Conservation (phyloP, 2,113 vertebrate genomes). For the Elaphurus davidianus region DNA sequence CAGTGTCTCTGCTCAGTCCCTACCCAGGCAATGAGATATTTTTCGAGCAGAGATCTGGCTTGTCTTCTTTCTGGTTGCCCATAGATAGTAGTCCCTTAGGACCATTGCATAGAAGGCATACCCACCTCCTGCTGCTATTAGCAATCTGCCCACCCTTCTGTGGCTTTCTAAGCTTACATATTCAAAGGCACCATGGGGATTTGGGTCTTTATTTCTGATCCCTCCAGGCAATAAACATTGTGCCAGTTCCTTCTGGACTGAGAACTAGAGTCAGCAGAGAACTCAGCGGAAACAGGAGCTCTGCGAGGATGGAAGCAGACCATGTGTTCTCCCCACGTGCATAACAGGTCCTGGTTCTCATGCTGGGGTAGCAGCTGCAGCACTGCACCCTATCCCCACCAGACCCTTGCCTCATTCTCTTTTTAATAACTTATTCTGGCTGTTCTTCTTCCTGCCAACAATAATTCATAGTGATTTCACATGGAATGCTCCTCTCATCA, state of each 20-base stretch:
- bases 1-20: neutral
- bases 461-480: slow-evolving; percentile 47
- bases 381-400: neutral
- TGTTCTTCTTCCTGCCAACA: slow-evolving; percentile 54
- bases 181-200: slow-evolving; percentile 47
- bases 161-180: slow-evolving; percentile 58
- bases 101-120: neutral
- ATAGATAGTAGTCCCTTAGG: neutral
- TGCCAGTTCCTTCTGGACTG: slow-evolving; percentile 61
- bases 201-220: slow-evolving; percentile 62
- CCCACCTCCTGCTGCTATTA: neutral
- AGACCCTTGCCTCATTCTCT: slow-evolving; percentile 23
- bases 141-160: slow-evolving; percentile 66
- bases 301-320: slow-evolving; percentile 40
- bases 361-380: slow-evolving; percentile 61
- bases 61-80: neutral
- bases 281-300: slow-evolving; percentile 32
- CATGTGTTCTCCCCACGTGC: neutral
- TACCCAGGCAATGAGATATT: neutral
- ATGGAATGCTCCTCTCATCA: neutral
- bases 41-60: neutral
- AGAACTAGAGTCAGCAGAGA: slow-evolving; percentile 44
- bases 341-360: slow-evolving; percentile 43
- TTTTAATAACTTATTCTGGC: slow-evolving; percentile 51
- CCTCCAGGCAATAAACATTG: slow-evolving; percentile 59